phyloP scores from a whole-genome alignment of 2,113 vertebrate genomes.

The Oxygymnocypris stewartii region DNA sequence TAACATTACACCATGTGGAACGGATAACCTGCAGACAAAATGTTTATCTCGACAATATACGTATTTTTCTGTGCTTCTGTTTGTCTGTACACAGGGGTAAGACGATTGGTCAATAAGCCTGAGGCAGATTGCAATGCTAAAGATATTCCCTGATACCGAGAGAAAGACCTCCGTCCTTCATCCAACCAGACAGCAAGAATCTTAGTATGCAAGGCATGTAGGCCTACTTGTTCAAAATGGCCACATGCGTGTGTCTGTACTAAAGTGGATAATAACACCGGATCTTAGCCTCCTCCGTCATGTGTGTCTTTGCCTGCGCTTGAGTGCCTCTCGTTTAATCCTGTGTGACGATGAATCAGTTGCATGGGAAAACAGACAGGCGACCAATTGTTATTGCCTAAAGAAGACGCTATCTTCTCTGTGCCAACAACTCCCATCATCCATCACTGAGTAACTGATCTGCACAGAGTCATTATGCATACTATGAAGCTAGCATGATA shows the following conservation, averaged over 20 bases:
- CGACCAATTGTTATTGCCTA: slow-evolving; percentile 43
- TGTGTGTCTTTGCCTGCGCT: slow-evolving; percentile 33
- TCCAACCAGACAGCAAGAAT: slow-evolving; percentile 3
- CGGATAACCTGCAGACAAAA: slow-evolving; percentile 8
- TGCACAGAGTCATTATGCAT: slow-evolving; percentile 7
- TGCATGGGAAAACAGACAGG: slow-evolving; percentile 25
- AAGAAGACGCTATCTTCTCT: slow-evolving; percentile 40
- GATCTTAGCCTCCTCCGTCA: background rate
- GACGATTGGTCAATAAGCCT: slow-evolving; percentile 46
- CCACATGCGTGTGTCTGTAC: slow-evolving; percentile 17
- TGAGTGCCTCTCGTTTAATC: slow-evolving; percentile 35
- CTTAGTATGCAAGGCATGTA: slow-evolving; percentile 56
- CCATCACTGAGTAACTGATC: slow-evolving; percentile 33
- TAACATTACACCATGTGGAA: background rate
- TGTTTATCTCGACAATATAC: slow-evolving; percentile 9
- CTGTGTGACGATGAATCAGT: slow-evolving; percentile 37
- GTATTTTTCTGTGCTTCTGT: slow-evolving; percentile 16
- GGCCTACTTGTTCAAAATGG: slow-evolving; percentile 39
- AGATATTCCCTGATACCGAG: slow-evolving; percentile 41
- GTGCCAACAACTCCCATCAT: slow-evolving; percentile 40
- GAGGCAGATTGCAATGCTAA: slow-evolving; percentile 40
- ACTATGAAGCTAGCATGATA: slow-evolving; percentile 25
- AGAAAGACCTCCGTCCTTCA: slow-evolving; percentile 43
- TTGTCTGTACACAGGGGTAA: slow-evolving; percentile 9
- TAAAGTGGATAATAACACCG: slow-evolving; percentile 29